phyloP scores from a whole-genome alignment of 2,888 invertebrate species.

The Melinopterus prodromus region DNA sequence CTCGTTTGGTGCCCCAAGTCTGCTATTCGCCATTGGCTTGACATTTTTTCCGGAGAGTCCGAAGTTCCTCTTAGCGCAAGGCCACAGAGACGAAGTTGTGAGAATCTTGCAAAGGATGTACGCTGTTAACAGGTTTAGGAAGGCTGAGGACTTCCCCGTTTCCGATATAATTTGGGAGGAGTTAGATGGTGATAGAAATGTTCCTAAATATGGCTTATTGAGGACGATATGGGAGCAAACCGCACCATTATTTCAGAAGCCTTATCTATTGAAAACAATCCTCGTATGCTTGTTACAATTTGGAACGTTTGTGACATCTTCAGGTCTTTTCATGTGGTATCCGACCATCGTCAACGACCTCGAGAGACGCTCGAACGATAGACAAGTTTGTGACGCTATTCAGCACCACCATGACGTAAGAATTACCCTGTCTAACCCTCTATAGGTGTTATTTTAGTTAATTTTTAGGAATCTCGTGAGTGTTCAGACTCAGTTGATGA shows the following conservation, averaged over 20 bases:
- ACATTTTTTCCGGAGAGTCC: slow-evolving; percentile 59
- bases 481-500: slow-evolving; percentile 55
- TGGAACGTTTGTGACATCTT: slow-evolving; percentile 55
- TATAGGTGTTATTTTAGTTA: background rate
- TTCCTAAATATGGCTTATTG: slow-evolving; percentile 45
- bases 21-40: slow-evolving; percentile 51
- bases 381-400: slow-evolving; percentile 53
- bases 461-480: slow-evolving; percentile 25
- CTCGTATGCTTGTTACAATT: slow-evolving; percentile 59
- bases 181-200: slow-evolving; percentile 36
- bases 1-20: slow-evolving; percentile 55
- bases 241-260: slow-evolving; percentile 53
- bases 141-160: slow-evolving; percentile 52
- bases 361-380: slow-evolving; percentile 48
- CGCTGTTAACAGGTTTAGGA: slow-evolving; percentile 53
- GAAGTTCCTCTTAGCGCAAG: slow-evolving; percentile 56
- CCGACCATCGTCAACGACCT: slow-evolving; percentile 68
- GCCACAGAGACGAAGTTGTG: slow-evolving; percentile 53
- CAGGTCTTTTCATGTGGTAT: slow-evolving; percentile 65
- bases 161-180: slow-evolving; percentile 51
- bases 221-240: slow-evolving; percentile 58
- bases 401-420: slow-evolving; percentile 19
- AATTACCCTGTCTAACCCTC: background rate
- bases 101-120: slow-evolving; percentile 54
- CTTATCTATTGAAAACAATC: slow-evolving; percentile 54